A percentile compares a stretch with the other conserved stretches of the same genome.
Evolutionary conservation across 2,797 vertebrate species (phyloP).

Genomic region (Chloroceryle amazona): DNA sequence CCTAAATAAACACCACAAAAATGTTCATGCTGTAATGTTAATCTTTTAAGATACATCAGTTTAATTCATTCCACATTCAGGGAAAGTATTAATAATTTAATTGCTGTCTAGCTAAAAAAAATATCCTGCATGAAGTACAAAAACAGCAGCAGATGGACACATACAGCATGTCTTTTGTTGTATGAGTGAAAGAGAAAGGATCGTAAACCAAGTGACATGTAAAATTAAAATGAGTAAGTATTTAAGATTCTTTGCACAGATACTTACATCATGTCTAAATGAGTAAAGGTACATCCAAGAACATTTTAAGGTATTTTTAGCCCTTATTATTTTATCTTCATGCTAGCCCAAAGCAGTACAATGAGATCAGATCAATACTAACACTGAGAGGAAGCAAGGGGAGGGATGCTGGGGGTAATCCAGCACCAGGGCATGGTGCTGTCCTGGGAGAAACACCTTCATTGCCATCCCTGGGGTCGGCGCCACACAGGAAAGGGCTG

Average conservation of each 20-base stretch:
- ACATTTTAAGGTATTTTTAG: slow-evolving; percentile 60
- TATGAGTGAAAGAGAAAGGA: not conserved
- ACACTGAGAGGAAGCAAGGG: not conserved
- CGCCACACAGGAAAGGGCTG: not conserved
- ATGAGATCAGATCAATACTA: not conserved
- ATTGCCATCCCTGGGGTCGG: not conserved
- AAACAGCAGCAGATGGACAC: not conserved
- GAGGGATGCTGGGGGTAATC: not conserved
- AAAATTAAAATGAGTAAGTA: not conserved
- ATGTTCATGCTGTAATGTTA: not conserved
- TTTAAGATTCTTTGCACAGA: slow-evolving; percentile 48
- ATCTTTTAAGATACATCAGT: slow-evolving; percentile 46
- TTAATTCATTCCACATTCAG: not conserved
- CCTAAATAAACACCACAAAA: not conserved
- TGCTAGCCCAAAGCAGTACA: not conserved
- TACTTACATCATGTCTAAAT: slow-evolving; percentile 9
- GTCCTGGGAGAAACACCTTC: not conserved
- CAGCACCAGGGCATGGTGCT: not conserved
- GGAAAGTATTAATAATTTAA: not conserved
- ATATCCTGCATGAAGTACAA: not conserved
- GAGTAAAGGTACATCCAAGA: not conserved
- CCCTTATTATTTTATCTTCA: slow-evolving; percentile 31
- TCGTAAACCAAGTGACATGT: not conserved
- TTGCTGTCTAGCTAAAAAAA: not conserved
- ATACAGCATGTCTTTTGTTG: not conserved